Percentiles rank a stretch among this genome's conserved stretches.
Evolutionary conservation across 2,113 vertebrate species (phyloP).

Genomic region (Triplophysa tibetana): DNA sequence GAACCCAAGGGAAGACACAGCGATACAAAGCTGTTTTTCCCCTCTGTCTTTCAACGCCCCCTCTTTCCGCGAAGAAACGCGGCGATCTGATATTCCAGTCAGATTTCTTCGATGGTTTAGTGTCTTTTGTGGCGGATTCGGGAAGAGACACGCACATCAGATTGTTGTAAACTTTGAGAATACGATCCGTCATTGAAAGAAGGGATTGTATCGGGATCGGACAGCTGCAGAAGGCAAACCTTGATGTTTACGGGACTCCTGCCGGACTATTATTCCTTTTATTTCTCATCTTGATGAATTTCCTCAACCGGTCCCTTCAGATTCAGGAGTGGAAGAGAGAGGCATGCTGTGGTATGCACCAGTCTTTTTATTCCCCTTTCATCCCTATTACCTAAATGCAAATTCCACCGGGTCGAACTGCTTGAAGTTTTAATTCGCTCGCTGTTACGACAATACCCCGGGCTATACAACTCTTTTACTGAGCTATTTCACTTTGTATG

Average conservation of each 20-base stretch:
- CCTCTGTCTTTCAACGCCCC: constrained; percentile 52
- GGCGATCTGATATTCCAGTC: constrained; percentile 59
- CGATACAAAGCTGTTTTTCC: constrained; percentile 60
- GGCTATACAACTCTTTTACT: background rate
- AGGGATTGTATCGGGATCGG: constrained; percentile 31
- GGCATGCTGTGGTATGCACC: constrained; percentile 76
- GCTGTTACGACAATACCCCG: background rate
- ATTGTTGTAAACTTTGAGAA: constrained; percentile 68
- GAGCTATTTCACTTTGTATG: background rate
- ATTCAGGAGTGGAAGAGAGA: constrained; percentile 57
- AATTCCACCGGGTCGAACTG: background rate
- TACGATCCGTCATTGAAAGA: constrained; percentile 39
- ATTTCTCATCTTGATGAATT: constrained; percentile 55
- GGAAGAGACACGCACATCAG: constrained; percentile 44
- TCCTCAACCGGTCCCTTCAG: constrained; percentile 60
- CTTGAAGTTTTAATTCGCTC: background rate
- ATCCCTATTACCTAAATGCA: background rate
- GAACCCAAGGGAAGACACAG: constrained; percentile 68
- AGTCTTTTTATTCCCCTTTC: constrained; percentile 47
- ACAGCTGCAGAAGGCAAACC: constrained; percentile 47
- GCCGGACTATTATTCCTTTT: constrained; percentile 56
- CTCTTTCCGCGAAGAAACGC: constrained; percentile 54
- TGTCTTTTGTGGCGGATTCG: constrained; percentile 45
- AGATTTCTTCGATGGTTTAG: constrained; percentile 51
- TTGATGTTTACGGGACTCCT: constrained; percentile 57